These are phyloP conservation scores for Botia kubotai DNA, from an alignment of 2,797 vertebrate species.

Conservation along the genomic window DNA sequence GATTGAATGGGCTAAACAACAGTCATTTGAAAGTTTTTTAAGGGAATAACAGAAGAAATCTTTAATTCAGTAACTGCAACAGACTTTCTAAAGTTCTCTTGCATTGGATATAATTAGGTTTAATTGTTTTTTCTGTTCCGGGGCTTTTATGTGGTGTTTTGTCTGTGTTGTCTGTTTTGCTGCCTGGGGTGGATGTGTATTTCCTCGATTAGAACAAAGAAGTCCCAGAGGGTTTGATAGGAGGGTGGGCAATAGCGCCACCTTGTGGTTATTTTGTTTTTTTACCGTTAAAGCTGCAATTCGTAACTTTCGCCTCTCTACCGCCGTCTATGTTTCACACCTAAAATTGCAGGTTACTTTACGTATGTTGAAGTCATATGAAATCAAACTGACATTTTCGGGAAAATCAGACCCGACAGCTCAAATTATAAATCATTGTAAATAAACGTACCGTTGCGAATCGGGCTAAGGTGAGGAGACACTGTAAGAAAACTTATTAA, in stretches of 20 bases:
- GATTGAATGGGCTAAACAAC: constrained; percentile 46
- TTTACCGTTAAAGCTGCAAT: neutral
- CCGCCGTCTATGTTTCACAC: too few relatives aligned
- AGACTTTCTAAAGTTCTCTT: neutral
- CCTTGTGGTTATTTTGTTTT: constrained; percentile 14
- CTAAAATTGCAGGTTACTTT: too few relatives aligned
- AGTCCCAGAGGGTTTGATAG: neutral
- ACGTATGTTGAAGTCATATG: too few relatives aligned
- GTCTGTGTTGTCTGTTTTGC: neutral
- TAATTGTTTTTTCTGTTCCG: neutral
- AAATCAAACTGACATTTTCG: too few relatives aligned
- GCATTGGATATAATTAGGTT: neutral
- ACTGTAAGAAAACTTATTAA: too few relatives aligned
- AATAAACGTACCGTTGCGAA: too few relatives aligned
- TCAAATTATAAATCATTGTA: too few relatives aligned
- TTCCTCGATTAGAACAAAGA: constrained; percentile 13
- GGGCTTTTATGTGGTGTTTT: neutral
- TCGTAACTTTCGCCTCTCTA: too few relatives aligned
- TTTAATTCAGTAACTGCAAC: neutral
- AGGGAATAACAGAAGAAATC: neutral
- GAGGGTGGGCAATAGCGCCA: neutral
- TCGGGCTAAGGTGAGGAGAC: too few relatives aligned
- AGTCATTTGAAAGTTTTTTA: constrained; percentile 31
- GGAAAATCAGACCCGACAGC: too few relatives aligned
- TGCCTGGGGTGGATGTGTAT: neutral